Percentiles rank a stretch among this genome's conserved stretches.
phyloP scores from a whole-genome alignment of 2,113 vertebrate genomes.

The Tauraco erythrolophus region DNA sequence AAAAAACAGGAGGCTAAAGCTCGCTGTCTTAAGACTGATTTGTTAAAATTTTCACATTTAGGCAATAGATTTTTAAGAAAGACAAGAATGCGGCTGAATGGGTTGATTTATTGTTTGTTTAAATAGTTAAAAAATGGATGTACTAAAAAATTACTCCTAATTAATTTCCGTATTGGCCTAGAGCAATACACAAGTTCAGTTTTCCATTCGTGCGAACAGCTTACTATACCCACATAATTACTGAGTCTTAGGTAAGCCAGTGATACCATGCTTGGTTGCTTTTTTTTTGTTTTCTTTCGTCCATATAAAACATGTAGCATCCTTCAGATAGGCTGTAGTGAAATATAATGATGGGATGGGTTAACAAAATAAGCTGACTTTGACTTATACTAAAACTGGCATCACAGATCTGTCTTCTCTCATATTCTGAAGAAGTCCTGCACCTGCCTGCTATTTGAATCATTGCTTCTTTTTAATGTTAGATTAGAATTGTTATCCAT shows the following conservation, averaged over 20 bases:
- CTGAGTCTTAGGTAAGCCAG: background rate
- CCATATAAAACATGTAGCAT: background rate
- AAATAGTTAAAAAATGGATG: background rate
- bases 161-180: background rate
- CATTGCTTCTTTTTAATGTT: slow-evolving; percentile 18
- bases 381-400: background rate
- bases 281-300: slow-evolving; percentile 6
- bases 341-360: background rate
- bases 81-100: background rate
- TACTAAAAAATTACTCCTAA: background rate
- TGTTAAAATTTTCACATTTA: background rate
- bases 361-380: slow-evolving; percentile 17
- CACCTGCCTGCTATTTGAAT: slow-evolving; percentile 3
- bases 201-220: background rate
- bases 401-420: background rate
- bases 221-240: background rate
- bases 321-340: background rate
- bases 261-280: background rate
- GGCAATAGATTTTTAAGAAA: background rate
- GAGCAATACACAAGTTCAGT: background rate
- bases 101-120: slow-evolving; percentile 4
- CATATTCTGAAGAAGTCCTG: background rate
- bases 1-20: background rate
- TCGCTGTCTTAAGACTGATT: background rate
- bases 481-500: slow-evolving; percentile 44